These are phyloP conservation scores for Scophthalmus maximus DNA, from an alignment of 2,113 vertebrate genomes.

Conservation along the genomic window DNA sequence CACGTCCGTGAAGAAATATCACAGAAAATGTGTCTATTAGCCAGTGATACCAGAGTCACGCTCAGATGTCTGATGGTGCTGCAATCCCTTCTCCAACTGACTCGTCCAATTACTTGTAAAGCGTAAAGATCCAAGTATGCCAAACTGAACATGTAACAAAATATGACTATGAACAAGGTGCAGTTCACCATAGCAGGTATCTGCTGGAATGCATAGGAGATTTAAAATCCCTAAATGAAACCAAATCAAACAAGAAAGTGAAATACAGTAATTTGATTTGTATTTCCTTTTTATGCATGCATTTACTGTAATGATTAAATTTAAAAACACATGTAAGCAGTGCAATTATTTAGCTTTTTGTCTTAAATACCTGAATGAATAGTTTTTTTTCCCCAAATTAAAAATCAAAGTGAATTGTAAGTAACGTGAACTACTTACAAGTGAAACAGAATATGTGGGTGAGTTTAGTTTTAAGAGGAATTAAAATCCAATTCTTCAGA, in stretches of 20 bases:
- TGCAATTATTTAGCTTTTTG: background rate
- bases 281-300: background rate
- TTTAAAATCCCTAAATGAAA: conserved; percentile 11
- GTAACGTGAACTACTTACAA: background rate
- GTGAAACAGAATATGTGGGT: too few species aligned
- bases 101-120: conserved; percentile 6
- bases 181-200: background rate
- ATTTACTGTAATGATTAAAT: conserved; percentile 17
- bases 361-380: background rate
- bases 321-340: background rate
- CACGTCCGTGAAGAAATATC: conserved; percentile 16
- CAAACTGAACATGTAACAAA: background rate
- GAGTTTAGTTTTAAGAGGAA: background rate
- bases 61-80: conserved; percentile 25
- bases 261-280: background rate
- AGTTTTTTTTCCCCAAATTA: background rate
- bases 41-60: conserved; percentile 3
- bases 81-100: too few species aligned
- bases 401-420: background rate
- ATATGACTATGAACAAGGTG: background rate
- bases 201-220: background rate
- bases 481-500: background rate
- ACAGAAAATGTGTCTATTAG: conserved; percentile 15
- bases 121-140: conserved; percentile 10
- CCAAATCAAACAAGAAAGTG: background rate